phyloP scores from a whole-genome alignment of 2,797 vertebrate genomes.

The Syndactyla subalaris region DNA sequence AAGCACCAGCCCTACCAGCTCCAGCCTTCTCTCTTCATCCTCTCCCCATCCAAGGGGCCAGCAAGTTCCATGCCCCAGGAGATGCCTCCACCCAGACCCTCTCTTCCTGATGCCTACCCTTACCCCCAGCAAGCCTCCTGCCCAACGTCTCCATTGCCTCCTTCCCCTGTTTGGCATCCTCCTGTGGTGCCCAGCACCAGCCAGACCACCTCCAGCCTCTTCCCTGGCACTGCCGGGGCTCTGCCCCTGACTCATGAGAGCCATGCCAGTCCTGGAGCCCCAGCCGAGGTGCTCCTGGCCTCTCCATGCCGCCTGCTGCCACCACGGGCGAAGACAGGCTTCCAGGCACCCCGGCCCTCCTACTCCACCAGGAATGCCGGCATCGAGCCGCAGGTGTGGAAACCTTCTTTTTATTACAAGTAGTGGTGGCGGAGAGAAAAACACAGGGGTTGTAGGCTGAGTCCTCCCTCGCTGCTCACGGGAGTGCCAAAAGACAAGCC shows the following conservation, averaged over 20 bases:
- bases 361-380: constrained; percentile 94
- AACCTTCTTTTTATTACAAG: constrained; percentile 88
- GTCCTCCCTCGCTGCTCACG: not conserved
- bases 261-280: constrained; percentile 19
- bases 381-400: constrained; percentile 98
- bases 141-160: constrained; percentile 71
- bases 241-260: constrained; percentile 43
- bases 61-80: constrained; percentile 80
- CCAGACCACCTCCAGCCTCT: constrained; percentile 75
- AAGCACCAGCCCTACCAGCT: constrained; percentile 91
- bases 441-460: not conserved
- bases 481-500: not conserved
- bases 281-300: constrained; percentile 72
- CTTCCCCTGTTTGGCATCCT: constrained; percentile 78
- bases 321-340: constrained; percentile 75
- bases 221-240: constrained; percentile 59
- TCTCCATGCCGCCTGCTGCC: constrained; percentile 84
- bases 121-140: constrained; percentile 81
- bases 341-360: constrained; percentile 90
- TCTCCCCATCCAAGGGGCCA: constrained; percentile 88
- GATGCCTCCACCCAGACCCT: constrained; percentile 82
- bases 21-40: constrained; percentile 89
- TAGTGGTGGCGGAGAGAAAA: constrained; percentile 17
- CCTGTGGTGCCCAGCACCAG: constrained; percentile 42
- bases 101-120: constrained; percentile 65